A percentile compares a stretch with the other conserved stretches of the same genome.
Evolutionary conservation across 92 coral and sea anemone species (phyloP).

Genomic region (Epizoanthus illoricatus): DNA sequence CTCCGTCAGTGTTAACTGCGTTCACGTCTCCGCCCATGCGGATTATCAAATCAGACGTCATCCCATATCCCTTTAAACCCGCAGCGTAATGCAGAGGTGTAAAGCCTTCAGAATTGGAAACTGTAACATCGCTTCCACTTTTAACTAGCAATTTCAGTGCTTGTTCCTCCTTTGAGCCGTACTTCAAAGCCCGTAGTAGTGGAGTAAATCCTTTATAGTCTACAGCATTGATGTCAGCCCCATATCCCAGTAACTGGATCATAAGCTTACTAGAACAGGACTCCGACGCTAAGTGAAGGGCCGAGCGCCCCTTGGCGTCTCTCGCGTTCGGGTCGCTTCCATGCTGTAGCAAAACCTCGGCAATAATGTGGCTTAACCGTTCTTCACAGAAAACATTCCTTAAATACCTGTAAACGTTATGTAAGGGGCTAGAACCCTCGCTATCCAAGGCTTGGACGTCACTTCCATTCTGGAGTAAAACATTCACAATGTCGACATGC

Average conservation of each 20-base stretch:
- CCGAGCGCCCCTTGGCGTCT: constrained; percentile 68
- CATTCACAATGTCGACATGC: constrained; percentile 55
- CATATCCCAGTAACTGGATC: constrained; percentile 54
- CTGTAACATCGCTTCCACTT: constrained; percentile 54
- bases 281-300: constrained; percentile 73
- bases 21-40: constrained; percentile 62
- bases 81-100: constrained; percentile 78
- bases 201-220: constrained; percentile 78
- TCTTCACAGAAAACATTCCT: constrained; percentile 70
- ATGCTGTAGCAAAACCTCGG: constrained; percentile 57
- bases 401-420: constrained; percentile 62
- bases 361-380: constrained; percentile 51
- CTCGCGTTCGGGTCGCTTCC: constrained; percentile 56
- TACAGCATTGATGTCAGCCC: constrained; percentile 55
- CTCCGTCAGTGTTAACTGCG: constrained; percentile 57
- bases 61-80: constrained; percentile 67
- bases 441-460: constrained; percentile 63
- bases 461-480: constrained; percentile 65
- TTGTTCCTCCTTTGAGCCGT: constrained; percentile 63
- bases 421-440: constrained; percentile 70
- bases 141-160: constrained; percentile 53
- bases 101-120: constrained; percentile 47
- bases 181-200: constrained; percentile 54
- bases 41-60: constrained; percentile 60
- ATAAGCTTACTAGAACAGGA: constrained; percentile 60